Evolutionary conservation across 23 tunicate species (phyloP), one percentile per base, ranked within the genome.

Genomic region (Phallusia fumigata): DNA sequence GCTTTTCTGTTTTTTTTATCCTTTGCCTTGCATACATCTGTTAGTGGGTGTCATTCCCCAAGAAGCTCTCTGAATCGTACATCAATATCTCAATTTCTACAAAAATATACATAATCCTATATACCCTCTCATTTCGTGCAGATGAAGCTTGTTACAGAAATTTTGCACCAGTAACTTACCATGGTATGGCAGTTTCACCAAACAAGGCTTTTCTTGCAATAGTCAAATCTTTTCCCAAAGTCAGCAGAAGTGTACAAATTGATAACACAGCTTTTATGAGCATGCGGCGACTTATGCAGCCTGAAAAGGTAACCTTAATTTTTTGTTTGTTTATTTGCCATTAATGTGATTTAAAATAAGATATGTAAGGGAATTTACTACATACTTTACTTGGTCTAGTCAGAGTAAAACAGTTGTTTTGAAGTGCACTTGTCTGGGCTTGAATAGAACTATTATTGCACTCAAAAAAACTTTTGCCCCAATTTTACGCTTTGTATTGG

Each of bases 181-280:
- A 84, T 53, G 87, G 64, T 28, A 52, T 76, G 0, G 8, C 87
- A 24, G 19, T 84, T 12, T 84, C 87, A 3, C 87, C 87, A 24
- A 84, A 76, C 64, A 47, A 53, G 31, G 87, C 87, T 8, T 84
- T 84, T 47, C 64, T 84, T 49, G 81, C 77, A 16, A 76, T 84
- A 40, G 32, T 84, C 33, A 84, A 79, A 33, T 84, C 87, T 19
- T 80, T 72, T 21, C 87, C 87, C 5, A 76, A 84, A 32, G 81
- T 84, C 0, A 1, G 81, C 15, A 30, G 76, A 73, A 84, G 87
- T 53, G 53, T 84, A 16, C 87, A 84, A 76, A 80, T 84, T 53
- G 87, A 84, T 24, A 84, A 84, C 34, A 76, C 53, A 76, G 87
- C 87, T 11, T 31, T 72, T n/a, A 0, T 84, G 30, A 47, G 36